phyloP scores from a whole-genome alignment of 2,113 vertebrate genomes.

The Oreochromis aureus region DNA sequence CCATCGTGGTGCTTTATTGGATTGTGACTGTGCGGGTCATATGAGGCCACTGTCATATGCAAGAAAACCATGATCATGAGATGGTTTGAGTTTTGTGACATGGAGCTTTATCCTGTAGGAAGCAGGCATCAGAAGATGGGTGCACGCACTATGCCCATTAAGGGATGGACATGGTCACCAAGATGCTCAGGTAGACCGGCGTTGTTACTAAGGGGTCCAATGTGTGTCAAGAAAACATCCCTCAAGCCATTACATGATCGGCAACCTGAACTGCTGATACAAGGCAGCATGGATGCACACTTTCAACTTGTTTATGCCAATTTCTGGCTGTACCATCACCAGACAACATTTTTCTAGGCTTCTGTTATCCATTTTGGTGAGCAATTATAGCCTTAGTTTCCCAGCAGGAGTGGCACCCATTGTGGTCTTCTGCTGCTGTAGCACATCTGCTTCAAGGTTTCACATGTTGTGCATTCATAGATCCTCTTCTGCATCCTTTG shows the following conservation, averaged over 20 bases:
- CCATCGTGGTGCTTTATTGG: background rate
- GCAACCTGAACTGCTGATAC: background rate
- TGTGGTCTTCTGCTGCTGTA: background rate
- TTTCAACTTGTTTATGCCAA: background rate
- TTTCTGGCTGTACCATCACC: background rate
- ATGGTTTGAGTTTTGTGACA: background rate
- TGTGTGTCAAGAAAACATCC: background rate
- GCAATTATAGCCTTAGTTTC: background rate
- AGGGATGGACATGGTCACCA: background rate
- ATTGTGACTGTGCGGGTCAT: background rate
- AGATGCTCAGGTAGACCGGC: background rate
- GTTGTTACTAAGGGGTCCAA: background rate
- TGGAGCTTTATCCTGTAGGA: background rate
- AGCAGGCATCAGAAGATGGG: background rate
- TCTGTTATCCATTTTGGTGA: background rate
- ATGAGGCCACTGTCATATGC: background rate
- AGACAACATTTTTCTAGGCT: background rate
- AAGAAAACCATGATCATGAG: background rate
- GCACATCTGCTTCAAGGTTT: background rate
- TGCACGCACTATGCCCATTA: background rate
- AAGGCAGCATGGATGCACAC: background rate
- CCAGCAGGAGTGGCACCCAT: background rate
- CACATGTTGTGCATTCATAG: background rate
- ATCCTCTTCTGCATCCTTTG: background rate
- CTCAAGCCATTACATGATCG: background rate